Conservation (phyloP, 2,888 invertebrate species). For the Oasisia sp. region DNA sequence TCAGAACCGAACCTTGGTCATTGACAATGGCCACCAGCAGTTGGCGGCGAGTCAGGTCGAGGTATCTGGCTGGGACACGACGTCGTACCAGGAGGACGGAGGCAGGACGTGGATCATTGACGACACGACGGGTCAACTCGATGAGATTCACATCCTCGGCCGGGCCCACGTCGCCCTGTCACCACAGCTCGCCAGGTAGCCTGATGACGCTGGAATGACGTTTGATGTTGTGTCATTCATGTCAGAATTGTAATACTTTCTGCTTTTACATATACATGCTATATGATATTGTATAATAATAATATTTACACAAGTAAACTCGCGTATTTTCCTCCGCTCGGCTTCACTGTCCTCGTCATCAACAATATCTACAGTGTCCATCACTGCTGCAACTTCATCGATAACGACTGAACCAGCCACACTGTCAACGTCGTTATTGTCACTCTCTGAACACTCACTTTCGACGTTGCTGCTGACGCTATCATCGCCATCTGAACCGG, state of each 20-base stretch:
- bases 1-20: slow-evolving; percentile 48
- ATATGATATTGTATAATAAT: too few species aligned
- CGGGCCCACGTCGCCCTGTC: slow-evolving; percentile 48
- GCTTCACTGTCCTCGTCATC: too few species aligned
- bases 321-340: too few species aligned
- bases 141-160: slow-evolving; percentile 44
- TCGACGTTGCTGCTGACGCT: too few species aligned
- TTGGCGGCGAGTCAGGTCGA: slow-evolving; percentile 14
- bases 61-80: not conserved
- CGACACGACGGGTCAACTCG: slow-evolving; percentile 37
- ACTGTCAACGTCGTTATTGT: too few species aligned
- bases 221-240: not conserved
- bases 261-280: not conserved
- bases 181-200: slow-evolving; percentile 42
- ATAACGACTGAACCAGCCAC: too few species aligned
- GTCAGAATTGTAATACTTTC: too few species aligned
- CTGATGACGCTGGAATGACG: not conserved
- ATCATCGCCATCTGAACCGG: too few species aligned
- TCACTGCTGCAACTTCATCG: too few species aligned
- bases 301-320: too few species aligned
- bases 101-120: slow-evolving; percentile 45
- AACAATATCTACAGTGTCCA: too few species aligned
- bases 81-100: slow-evolving; percentile 37
- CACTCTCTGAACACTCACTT: too few species aligned
- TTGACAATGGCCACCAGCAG: slow-evolving; percentile 44